Base-by-base conservation (phyloP, 2,113 vertebrate genomes). In the Megaceryle torquata region DNA sequence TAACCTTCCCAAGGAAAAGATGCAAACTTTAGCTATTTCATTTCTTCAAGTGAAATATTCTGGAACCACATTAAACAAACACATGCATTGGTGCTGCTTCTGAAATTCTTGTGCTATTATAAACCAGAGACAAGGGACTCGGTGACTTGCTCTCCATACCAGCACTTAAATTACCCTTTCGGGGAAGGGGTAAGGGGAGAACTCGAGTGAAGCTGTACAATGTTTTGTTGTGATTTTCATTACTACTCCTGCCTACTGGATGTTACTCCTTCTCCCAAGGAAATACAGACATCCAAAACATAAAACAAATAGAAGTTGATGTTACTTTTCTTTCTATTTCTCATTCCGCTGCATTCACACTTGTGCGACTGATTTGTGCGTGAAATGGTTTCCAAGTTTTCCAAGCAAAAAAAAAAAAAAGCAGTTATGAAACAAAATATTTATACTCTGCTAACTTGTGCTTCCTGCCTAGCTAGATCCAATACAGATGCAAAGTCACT, bases 401-500 rank as follows among this genome's bases (percentile, higher is more conserved):
- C 96, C 96, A 97, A 97, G 97, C 72, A 70, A 92, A 97, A 97
- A 93, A 16, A 9, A 8, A 50, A 50, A 37, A 37, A 37, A 37
- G 77, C 92, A 93, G 86, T 97, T 97, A 97, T 96, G 96, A 98
- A 98, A 97, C 97, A 97, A 98, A 98, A 98, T 98, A 98, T 98
- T 98, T 98, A 98, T 88, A 95, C 87, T 96, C 87, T 96, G 91
- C 85, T 97, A 97, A 96, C 96, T 96, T 60, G 93, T 60, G 83
- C 95, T 97, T 98, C 97, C 97, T 98, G 95, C 92, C 95, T 83
- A 76, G 88, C 79, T 95, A 98, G 97, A 98, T 98, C 97, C 94
- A 97, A 98, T 98, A 94, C 98, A 98, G 98, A 98, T 98, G 98
- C 97, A 97, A 97, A 98, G 94, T 97, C 96, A 96, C 74, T 96